Evolutionary conservation across 1,140 invertebrate species (phyloP), one percentile per base, ranked within the genome.

Genomic region (Pogonomyrmex barbatus): DNA sequence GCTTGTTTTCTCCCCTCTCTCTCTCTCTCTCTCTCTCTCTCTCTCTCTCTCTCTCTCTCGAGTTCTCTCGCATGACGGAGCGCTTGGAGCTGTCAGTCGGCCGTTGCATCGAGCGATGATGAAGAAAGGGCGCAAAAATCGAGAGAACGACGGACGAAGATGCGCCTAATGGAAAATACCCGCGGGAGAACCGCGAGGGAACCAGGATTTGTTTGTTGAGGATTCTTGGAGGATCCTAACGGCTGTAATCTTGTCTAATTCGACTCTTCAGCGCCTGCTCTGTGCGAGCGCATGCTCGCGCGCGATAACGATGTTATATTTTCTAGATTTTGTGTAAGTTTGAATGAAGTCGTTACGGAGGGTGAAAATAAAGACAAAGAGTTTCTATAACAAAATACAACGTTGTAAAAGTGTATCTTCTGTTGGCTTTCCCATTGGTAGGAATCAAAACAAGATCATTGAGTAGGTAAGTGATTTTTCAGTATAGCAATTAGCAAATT

Each of bases 261-360:
- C 54, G 78, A 63, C 60, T 52, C 24, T 52, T 50, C 30, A 47
- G 10, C 47, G 24, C 42, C 12, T 42, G 2, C 42, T 54, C 8
- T 24, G 30, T 33, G 6, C 36, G 10, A 12, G 33, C 33, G 36
- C 10, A 17, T 24, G 42, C 30, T 36, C 10, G n/a, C 36, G 58
- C 54, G 45, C 65, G 54, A 86, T 70, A 70, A 71, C 39, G 36
- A 79, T 86, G 77, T 82, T 82, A 81, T 86, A 86, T 81, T 67
- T 86, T 86, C 67, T 12, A 65, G 50, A 78, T 73, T 86, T 82
- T 83, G 75, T 79, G 78, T 24, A 86, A 83, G 65, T 83, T 60
- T 52, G 52, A 75, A 63, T 62, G 67, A 86, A 83, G 81, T 84
- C 58, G 68, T 86, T 62, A 63, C 24, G 42, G 84, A 67, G 58